Conservation (phyloP, 2,888 invertebrate genomes). For the Tetrapedia diversipes region DNA sequence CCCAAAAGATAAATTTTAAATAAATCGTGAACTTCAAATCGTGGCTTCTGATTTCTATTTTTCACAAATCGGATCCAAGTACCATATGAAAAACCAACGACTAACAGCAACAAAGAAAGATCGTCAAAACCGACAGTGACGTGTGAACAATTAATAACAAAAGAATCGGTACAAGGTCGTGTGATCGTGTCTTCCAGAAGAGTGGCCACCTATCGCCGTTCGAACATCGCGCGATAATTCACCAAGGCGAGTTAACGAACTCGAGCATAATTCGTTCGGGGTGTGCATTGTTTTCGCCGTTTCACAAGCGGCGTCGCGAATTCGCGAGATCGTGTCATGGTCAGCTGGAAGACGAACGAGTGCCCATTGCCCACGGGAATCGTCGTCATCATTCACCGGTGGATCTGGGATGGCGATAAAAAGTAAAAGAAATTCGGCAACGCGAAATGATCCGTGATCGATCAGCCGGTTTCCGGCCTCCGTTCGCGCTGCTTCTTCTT, state of each 20-base stretch:
- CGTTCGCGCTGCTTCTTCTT: background rate
- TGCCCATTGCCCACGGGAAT: slow-evolving; percentile 32
- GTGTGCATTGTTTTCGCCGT: slow-evolving; percentile 34
- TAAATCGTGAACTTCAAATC: no score
- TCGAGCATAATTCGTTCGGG: slow-evolving; percentile 27
- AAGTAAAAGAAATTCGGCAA: slow-evolving; percentile 49
- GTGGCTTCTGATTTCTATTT: no score
- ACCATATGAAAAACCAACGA: background rate
- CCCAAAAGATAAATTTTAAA: no score
- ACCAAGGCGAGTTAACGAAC: slow-evolving; percentile 35
- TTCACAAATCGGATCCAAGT: background rate
- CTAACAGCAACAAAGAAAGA: no score
- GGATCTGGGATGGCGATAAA: slow-evolving; percentile 58
- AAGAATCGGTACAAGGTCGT: slow-evolving; percentile 16
- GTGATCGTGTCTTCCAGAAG: background rate
- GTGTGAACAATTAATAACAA: background rate
- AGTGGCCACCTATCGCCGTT: background rate
- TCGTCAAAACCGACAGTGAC: no score
- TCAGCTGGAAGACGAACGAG: slow-evolving; percentile 31
- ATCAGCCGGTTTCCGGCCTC: slow-evolving; percentile 21
- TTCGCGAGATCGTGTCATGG: slow-evolving; percentile 59
- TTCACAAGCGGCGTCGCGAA: slow-evolving; percentile 38
- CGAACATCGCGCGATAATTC: slow-evolving; percentile 20
- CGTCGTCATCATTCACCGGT: slow-evolving; percentile 57
- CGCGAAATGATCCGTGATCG: slow-evolving; percentile 44